Conservation (phyloP, 2,888 invertebrate genomes). For the Dryobotodes eremita region DNA sequence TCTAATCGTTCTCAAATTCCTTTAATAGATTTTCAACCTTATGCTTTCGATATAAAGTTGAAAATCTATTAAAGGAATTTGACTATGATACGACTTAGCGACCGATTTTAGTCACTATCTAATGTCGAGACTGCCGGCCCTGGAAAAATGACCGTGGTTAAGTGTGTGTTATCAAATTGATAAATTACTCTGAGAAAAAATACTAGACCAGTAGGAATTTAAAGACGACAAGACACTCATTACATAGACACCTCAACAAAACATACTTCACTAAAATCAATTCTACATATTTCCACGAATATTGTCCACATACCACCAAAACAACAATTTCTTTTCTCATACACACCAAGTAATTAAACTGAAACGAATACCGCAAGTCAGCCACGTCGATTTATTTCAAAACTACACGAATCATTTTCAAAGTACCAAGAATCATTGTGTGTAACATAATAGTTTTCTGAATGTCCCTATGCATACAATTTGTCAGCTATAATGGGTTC, state of each 20-base stretch:
- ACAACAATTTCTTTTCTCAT: slow-evolving; percentile 5
- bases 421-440: slow-evolving; percentile 61
- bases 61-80: no score
- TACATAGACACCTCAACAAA: not conserved
- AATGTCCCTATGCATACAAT: slow-evolving; percentile 76
- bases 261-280: not conserved
- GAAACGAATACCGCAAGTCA: slow-evolving; percentile 66
- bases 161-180: no score
- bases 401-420: slow-evolving; percentile 57
- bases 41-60: no score
- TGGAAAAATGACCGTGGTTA: no score
- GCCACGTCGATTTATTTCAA: slow-evolving; percentile 56
- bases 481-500: slow-evolving; percentile 76
- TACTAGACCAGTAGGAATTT: not conserved
- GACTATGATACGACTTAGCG: no score
- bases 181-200: not conserved
- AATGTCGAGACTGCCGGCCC: no score
- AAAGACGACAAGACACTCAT: not conserved
- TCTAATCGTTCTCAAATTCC: no score
- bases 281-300: slow-evolving; percentile 8
- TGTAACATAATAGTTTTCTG: slow-evolving; percentile 76
- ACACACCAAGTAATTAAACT: slow-evolving; percentile 24
- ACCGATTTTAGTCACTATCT: no score
- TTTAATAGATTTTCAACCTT: no score
- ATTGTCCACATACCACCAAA: slow-evolving; percentile 5